Evolutionary conservation across 2,113 vertebrate species (phyloP).

Genomic region (Laticauda laticaudata): DNA sequence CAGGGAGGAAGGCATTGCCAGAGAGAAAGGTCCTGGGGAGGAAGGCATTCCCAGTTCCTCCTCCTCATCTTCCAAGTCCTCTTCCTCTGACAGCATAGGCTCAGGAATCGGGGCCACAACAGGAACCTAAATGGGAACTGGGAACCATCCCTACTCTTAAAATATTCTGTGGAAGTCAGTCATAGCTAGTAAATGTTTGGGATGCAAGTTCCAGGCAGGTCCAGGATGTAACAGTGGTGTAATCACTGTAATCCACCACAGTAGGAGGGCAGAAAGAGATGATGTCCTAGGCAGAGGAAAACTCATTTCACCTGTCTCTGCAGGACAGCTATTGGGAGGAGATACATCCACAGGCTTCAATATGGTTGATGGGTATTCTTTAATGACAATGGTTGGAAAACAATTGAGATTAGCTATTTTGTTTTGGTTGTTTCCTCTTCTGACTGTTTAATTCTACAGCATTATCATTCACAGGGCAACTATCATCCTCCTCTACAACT

Average conservation of each 20-base stretch:
- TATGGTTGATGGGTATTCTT: neutral
- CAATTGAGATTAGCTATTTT: neutral
- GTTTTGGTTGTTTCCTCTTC: neutral
- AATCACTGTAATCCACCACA: neutral
- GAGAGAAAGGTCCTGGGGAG: no score
- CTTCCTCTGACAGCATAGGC: no score
- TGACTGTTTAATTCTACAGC: neutral
- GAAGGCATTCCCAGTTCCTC: no score
- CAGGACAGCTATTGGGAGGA: neutral
- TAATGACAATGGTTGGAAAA: neutral
- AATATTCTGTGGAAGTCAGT: neutral
- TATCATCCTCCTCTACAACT: fast-evolving
- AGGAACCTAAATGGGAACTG: neutral
- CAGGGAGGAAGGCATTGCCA: no score
- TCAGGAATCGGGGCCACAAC: neutral
- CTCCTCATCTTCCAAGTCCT: no score
- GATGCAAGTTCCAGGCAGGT: neutral
- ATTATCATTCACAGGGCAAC: fast-evolving
- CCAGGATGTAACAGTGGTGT: neutral
- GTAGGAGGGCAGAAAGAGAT: neutral
- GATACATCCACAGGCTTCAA: neutral
- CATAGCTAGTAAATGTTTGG: neutral
- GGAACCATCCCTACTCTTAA: neutral
- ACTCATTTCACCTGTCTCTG: neutral
- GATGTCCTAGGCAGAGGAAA: neutral